phyloP scores from a whole-genome alignment of 2,113 vertebrate genomes.

The Callipepla californica region DNA sequence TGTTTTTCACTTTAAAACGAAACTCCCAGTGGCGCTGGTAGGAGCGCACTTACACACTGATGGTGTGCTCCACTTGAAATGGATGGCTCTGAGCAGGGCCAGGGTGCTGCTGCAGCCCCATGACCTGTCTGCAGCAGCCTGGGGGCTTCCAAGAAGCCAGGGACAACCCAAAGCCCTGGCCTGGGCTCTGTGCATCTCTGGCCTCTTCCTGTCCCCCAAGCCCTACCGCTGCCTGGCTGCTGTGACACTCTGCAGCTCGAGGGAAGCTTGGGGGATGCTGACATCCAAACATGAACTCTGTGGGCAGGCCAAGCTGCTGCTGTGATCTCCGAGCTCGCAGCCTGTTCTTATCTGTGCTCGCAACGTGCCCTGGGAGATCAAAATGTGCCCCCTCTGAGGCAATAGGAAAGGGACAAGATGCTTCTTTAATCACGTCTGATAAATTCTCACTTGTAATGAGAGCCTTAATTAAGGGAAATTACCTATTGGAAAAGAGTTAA shows the following conservation, averaged over 20 bases:
- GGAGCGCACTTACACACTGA: not conserved
- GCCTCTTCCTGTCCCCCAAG: not conserved
- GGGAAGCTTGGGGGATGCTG: conserved; percentile 53
- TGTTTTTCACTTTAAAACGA: not conserved
- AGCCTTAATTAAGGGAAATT: conserved; percentile 85
- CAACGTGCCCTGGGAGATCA: conserved; percentile 71
- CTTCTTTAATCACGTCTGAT: conserved; percentile 80
- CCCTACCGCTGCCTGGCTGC: not conserved
- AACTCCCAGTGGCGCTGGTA: accelerated
- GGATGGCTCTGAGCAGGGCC: not conserved
- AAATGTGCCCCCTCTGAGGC: conserved; percentile 68
- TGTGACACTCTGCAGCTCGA: conserved; percentile 22
- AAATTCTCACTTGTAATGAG: conserved; percentile 79
- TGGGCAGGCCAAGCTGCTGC: conserved; percentile 48
- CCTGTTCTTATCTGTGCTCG: conserved; percentile 62
- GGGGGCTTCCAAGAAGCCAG: accelerated
- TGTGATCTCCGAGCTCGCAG: conserved; percentile 21
- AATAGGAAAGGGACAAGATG: conserved; percentile 78
- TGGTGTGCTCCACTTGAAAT: not conserved
- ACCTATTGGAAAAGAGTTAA: conserved; percentile 86
- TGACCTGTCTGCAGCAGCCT: accelerated
- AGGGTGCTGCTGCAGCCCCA: accelerated
- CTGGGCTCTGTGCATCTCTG: not conserved
- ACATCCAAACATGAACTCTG: conserved; percentile 64
- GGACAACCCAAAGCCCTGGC: not conserved